Evolutionary conservation across 1,140 invertebrate genomes (phyloP).

Genomic region (Aporrectodea caliginosa): DNA sequence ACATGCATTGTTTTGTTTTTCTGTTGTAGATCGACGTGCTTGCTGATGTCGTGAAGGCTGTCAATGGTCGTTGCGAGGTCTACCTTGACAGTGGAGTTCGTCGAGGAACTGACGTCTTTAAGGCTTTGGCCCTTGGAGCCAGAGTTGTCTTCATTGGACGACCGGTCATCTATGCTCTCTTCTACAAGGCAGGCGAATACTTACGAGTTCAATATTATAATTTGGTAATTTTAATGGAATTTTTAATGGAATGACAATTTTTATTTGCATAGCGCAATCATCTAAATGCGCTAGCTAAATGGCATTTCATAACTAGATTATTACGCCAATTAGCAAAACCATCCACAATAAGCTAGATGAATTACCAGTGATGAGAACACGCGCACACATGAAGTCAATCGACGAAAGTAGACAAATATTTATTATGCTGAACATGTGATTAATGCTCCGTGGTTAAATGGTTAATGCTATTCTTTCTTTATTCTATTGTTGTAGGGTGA

Average conservation of each 20-base stretch:
- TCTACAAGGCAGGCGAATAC: constrained; percentile 56
- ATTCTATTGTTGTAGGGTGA: not conserved
- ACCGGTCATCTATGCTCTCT: constrained; percentile 81
- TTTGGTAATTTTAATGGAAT: not conserved
- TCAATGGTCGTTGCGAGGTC: constrained; percentile 67
- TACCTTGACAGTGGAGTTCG: constrained; percentile 84
- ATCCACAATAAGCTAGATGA: too few relatives aligned
- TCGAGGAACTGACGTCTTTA: constrained; percentile 82
- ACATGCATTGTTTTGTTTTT: not conserved
- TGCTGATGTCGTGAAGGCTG: constrained; percentile 73
- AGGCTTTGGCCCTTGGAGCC: constrained; percentile 85
- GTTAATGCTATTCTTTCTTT: not conserved
- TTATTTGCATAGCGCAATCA: too few relatives aligned
- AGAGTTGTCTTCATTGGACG: constrained; percentile 80
- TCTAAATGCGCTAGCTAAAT: too few relatives aligned
- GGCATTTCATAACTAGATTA: too few relatives aligned
- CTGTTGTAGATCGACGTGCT: constrained; percentile 76
- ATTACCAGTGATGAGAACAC: not conserved
- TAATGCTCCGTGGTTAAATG: too few relatives aligned
- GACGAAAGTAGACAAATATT: too few relatives aligned
- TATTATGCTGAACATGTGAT: too few relatives aligned
- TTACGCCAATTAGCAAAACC: too few relatives aligned
- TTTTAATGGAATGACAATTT: too few relatives aligned
- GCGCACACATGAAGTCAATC: not conserved
- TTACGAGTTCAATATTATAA: not conserved